Evolutionary conservation across 30 jellyfish, hydroid and myxozoan genomes (phyloP).

Genomic region (Haliclystus octoradiatus): DNA sequence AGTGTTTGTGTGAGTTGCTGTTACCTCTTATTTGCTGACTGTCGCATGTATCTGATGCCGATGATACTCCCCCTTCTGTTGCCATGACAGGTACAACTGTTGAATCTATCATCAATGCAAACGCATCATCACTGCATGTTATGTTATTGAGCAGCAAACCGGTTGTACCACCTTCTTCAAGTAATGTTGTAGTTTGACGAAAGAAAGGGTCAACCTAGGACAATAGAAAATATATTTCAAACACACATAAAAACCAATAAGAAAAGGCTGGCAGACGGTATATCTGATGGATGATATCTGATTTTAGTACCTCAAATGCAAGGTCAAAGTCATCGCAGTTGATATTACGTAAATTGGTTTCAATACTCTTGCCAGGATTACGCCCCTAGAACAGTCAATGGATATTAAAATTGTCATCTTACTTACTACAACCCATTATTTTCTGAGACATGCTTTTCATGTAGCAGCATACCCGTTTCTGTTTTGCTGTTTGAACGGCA

Average conservation of each 20-base stretch:
- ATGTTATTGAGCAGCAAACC: conserved; percentile 55
- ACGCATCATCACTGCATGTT: conserved; percentile 38
- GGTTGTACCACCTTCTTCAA: conserved; percentile 90
- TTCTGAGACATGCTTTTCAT: no score
- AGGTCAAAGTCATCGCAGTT: conserved; percentile 69
- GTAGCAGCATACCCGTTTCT: neutral
- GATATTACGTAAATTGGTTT: conserved; percentile 42
- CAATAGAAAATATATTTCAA: neutral
- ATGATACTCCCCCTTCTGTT: conserved; percentile 20
- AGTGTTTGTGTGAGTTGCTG: no score
- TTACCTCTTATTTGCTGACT: conserved; percentile 11
- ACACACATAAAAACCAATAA: neutral
- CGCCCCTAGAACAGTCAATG: neutral
- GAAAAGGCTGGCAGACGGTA: neutral
- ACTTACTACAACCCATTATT: neutral
- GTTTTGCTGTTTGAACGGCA: neutral
- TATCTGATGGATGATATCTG: no score
- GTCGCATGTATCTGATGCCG: conserved; percentile 18
- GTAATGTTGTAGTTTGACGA: conserved; percentile 72
- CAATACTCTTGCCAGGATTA: conserved; percentile 67
- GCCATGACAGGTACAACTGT: conserved; percentile 5
- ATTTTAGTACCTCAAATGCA: conserved; percentile 89
- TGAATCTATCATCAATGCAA: conserved; percentile 72
- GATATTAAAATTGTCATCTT: neutral
- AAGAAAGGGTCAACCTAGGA: conserved; percentile 84